Evolutionary conservation across 1,140 invertebrate species (phyloP), one percentile per base, ranked within the genome.

Genomic region (Choristoneura fumiferana): DNA sequence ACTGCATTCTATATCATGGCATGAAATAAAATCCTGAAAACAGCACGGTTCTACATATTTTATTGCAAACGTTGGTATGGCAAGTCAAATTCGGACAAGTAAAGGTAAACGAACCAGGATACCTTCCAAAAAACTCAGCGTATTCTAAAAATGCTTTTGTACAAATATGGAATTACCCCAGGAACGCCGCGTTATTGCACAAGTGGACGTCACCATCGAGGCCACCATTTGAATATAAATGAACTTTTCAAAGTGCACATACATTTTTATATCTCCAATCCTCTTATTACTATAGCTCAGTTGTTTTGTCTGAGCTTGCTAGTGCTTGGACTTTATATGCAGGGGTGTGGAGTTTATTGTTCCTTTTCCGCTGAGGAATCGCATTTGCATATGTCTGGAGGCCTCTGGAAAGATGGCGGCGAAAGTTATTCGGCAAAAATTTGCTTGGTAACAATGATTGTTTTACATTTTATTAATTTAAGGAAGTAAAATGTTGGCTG

Each of bases 261-360:
- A 49, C 43, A 49, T 29, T 33, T 49, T 49, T 49, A 49, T 49
- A 29, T 49, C 22, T 33, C 12, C 43, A 49, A 49, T 49, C 43
- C 43, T 29, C 18, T 49, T 49, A 49, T 49, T 49, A 49, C 22
- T 22, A 49, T 49, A 49, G 43, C 43, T 45, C 40, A 45, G 13
- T 45, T 33, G 43, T 49, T 49, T 49, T 29, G 43, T 49, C 43
- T 45, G 22, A 17, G 43, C 3, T 49, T 29, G 22, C 22, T 6
- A 29, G 22, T 6, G 4, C 8, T 29, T 49, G 43, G 8, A 49
- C 43, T 29, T 13, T 33, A 49, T 49, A 0, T 33, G n/a, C 3
- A 29, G n/a, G 6, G 5, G 15, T 5, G 14, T 33, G 12, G 22
- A 18, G 43, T 22, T 49, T 8, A 22, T 29, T 33, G 9, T 49